A percentile compares a stretch with the other conserved stretches of the same genome.
Conservation (phyloP, 2,888 invertebrate genomes). For the Campopleginae sp. region DNA sequence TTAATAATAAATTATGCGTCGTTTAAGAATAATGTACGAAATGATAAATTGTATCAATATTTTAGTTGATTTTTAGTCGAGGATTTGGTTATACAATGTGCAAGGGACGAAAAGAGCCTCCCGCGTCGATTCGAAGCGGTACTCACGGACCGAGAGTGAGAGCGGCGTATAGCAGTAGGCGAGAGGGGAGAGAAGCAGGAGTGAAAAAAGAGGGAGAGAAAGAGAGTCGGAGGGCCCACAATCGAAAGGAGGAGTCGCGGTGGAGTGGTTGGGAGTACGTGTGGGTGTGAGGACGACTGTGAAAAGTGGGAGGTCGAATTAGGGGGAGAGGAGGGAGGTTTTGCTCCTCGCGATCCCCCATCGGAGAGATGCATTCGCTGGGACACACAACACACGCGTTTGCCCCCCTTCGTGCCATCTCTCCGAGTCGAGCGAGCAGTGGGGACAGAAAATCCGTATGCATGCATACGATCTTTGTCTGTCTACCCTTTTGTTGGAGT, state of each 20-base stretch:
- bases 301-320: conserved; percentile 45
- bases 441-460: conserved; percentile 57
- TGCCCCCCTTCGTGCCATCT: conserved; percentile 55
- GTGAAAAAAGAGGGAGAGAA: conserved; percentile 52
- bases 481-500: conserved; percentile 47
- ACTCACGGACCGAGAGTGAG: conserved; percentile 7
- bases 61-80: background rate
- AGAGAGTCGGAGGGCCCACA: conserved; percentile 57
- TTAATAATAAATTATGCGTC: background rate
- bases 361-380: conserved; percentile 39
- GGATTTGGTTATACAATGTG: background rate
- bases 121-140: conserved; percentile 24
- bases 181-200: conserved; percentile 42
- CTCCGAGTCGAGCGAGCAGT: conserved; percentile 16
- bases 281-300: conserved; percentile 60
- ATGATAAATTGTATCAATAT: background rate
- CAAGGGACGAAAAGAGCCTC: background rate
- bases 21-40: background rate
- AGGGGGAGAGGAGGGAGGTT: conserved; percentile 43
- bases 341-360: conserved; percentile 29
- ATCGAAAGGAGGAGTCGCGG: conserved; percentile 46
- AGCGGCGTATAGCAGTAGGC: conserved; percentile 20
- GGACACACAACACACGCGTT: conserved; percentile 56
- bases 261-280: conserved; percentile 60
- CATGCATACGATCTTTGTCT: conserved; percentile 22